phyloP scores from a whole-genome alignment of 2,797 vertebrate species.

The Xenopus petersii region DNA sequence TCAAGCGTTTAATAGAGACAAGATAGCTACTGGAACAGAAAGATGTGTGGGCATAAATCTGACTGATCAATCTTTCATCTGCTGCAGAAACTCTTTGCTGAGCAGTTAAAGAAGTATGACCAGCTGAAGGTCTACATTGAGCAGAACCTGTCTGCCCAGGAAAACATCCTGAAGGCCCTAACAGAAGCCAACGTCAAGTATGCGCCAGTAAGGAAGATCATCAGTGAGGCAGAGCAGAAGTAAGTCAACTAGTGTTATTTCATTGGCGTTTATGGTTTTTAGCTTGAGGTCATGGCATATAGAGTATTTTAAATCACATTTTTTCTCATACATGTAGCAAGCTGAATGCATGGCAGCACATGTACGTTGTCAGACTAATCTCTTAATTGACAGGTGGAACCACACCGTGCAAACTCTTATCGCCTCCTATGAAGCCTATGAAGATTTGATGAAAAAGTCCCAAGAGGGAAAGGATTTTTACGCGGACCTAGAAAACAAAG shows the following conservation, averaged over 20 bases:
- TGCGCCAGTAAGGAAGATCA: slow-evolving; percentile 79
- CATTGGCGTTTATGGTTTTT: too few relatives aligned
- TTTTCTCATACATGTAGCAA: too few relatives aligned
- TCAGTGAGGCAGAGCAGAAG: slow-evolving; percentile 87
- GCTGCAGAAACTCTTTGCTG: slow-evolving; percentile 85
- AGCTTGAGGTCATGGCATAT: too few relatives aligned
- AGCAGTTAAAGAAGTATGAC: slow-evolving; percentile 96
- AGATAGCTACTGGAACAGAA: too few relatives aligned
- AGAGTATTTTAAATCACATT: too few relatives aligned
- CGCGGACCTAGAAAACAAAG: slow-evolving; percentile 88
- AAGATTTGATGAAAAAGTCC: slow-evolving; percentile 96
- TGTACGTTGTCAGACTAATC: too few relatives aligned
- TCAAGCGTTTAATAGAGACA: too few relatives aligned
- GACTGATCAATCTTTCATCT: not conserved
- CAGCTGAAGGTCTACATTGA: slow-evolving; percentile 93
- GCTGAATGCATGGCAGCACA: too few relatives aligned
- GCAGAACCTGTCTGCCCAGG: slow-evolving; percentile 92
- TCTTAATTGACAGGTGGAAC: slow-evolving; percentile 75
- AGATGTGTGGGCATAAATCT: too few relatives aligned
- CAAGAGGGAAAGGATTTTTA: slow-evolving; percentile 97
- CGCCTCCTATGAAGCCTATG: slow-evolving; percentile 91
- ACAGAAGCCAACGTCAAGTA: slow-evolving; percentile 94
- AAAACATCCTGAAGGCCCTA: slow-evolving; percentile 90
- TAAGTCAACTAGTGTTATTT: slow-evolving; percentile 57
- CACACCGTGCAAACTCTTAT: slow-evolving; percentile 85